Conservation (phyloP, 2,888 invertebrate species). For the Notocelia uddmanniana region DNA sequence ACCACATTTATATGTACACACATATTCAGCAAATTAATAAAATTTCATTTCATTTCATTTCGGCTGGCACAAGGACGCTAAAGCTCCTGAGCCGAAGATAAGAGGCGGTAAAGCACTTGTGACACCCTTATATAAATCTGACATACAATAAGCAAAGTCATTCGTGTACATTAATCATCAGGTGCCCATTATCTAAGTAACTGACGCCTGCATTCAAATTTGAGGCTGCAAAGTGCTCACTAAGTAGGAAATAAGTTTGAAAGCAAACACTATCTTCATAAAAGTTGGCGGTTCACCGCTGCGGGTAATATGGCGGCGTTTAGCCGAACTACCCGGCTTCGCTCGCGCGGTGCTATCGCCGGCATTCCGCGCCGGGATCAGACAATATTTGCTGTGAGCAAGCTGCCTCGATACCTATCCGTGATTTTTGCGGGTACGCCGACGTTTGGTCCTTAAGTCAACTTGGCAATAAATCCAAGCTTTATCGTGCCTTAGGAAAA, state of each 20-base stretch:
- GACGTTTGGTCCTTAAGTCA: neutral
- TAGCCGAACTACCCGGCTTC: slow-evolving; percentile 15
- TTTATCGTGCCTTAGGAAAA: neutral
- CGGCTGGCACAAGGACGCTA: too few relatives aligned
- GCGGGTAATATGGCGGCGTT: slow-evolving; percentile 8
- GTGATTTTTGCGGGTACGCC: slow-evolving; percentile 4
- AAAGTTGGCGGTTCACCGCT: neutral
- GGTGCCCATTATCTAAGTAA: neutral
- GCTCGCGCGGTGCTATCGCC: slow-evolving; percentile 7
- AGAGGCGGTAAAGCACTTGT: too few relatives aligned
- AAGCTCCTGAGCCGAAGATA: too few relatives aligned
- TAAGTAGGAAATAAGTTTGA: slow-evolving; percentile 16
- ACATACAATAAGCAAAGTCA: neutral
- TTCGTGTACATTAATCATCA: too few relatives aligned
- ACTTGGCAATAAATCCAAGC: neutral
- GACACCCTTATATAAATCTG: neutral
- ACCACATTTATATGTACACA: too few relatives aligned
- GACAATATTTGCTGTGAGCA: slow-evolving; percentile 32
- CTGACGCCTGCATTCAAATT: neutral
- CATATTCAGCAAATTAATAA: too few relatives aligned
- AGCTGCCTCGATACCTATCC: slow-evolving; percentile 1
- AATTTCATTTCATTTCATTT: too few relatives aligned
- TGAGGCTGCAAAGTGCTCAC: neutral
- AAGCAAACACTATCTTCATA: slow-evolving; percentile 24
- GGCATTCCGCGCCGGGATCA: slow-evolving; percentile 14